A percentile compares a stretch with the other conserved stretches of the same genome.
These are phyloP conservation scores for Sebastes iracundus DNA, from an alignment of 2,797 vertebrate species.

Conservation along the genomic window DNA sequence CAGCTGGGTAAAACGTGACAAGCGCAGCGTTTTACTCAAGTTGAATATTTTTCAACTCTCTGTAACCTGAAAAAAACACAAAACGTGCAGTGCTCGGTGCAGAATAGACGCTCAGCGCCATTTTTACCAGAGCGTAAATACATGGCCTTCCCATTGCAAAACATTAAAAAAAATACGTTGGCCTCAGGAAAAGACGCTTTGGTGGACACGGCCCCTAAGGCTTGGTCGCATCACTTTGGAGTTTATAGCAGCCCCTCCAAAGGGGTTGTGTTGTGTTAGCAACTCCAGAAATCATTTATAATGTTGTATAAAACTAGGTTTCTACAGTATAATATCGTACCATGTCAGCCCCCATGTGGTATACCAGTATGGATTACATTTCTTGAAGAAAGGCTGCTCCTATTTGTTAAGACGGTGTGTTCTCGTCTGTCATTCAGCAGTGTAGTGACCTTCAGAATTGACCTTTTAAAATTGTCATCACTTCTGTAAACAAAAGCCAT, in stretches of 20 bases:
- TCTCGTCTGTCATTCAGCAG: background rate
- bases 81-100: too few relatives aligned
- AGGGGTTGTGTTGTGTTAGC: too few relatives aligned
- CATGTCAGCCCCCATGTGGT: background rate
- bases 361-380: background rate
- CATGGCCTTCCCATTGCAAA: background rate
- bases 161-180: background rate
- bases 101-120: background rate
- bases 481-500: background rate
- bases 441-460: background rate
- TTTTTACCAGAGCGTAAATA: background rate
- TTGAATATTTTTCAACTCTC: background rate
- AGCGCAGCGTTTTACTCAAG: background rate
- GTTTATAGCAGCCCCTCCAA: background rate
- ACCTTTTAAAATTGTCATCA: background rate
- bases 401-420: background rate
- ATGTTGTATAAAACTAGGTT: background rate
- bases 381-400: background rate
- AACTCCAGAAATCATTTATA: background rate
- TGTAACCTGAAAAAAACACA: background rate
- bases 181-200: background rate
- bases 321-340: background rate
- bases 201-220: too few relatives aligned
- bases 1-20: background rate
- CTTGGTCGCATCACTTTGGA: too few relatives aligned